Evolutionary conservation across 2,113 vertebrate genomes (phyloP), one percentile per base, ranked within the genome.

Genomic region (Vicugna pacos): DNA sequence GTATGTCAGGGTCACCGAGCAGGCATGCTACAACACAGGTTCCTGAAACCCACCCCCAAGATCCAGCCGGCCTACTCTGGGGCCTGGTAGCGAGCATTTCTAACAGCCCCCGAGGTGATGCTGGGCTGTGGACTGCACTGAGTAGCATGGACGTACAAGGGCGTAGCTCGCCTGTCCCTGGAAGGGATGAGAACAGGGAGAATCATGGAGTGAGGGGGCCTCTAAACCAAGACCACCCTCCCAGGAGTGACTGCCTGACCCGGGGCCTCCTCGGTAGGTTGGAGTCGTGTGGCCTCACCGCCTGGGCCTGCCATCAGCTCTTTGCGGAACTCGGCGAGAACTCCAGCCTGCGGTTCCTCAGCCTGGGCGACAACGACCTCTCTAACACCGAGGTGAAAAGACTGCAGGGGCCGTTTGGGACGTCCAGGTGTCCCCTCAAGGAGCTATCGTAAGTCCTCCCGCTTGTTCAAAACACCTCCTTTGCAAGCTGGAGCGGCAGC

Each of bases 321-420:
- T 69, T 87, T 9, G 1, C 15, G 42, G 82, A 52, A 11, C 75
- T 94, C 9, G 0, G 82, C 22, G 9, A 8, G 38, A 96, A 82
- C 60, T 6, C n/a, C 0, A 82, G 67, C 17, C 48, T 96, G 65
- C 19, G 6, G 12, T 96, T 86, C 50, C 92, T 96, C 65, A 46
- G 95, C 56, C 73, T 96, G 56, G 87, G 65, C 0, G 92, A 91
- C 82, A 94, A 91, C 0, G 52, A 91, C 3, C 60, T 89, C 38
- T 89, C 50, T 0, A 28, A 20, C 0, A 2, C 6, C 2, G 12
- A 65, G 46, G 7, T 15, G 17, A 19, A 60, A 48, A 42, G 11
- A 16, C 84, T 52, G 7, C 54, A 20, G 32, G 46, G 15, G 28
- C 5, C 90, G 8, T 20, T 10, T 0, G 17, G 12, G 1, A 13